These are phyloP conservation scores for Aurelia aurita DNA, from an alignment of 30 jellyfish, hydroid and myxozoan species.

Conservation along the genomic window DNA sequence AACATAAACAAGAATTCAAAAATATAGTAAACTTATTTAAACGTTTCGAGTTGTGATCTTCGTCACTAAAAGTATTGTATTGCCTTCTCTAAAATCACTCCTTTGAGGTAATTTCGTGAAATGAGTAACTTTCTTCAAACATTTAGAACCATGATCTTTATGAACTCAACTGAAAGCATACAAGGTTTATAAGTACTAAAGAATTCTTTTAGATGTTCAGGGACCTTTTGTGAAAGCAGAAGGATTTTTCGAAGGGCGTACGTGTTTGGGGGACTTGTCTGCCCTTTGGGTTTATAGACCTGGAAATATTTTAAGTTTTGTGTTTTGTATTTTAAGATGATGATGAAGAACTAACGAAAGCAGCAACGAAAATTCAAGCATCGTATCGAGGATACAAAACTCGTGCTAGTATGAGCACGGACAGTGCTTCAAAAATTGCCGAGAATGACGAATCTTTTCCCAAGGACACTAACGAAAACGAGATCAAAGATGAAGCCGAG, in stretches of 20 bases:
- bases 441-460: neutral
- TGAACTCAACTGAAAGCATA: too few relatives aligned
- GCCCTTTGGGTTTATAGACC: too few relatives aligned
- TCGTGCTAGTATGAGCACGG: constrained; percentile 41
- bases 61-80: too few relatives aligned
- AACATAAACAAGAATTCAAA: too few relatives aligned
- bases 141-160: too few relatives aligned
- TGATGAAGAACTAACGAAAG: constrained; percentile 37
- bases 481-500: constrained; percentile 25
- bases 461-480: constrained; percentile 2
- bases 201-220: neutral
- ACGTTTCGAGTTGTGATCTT: too few relatives aligned
- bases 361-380: constrained; percentile 86
- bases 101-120: too few relatives aligned
- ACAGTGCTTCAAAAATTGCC: constrained; percentile 1
- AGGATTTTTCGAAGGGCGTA: neutral
- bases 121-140: too few relatives aligned
- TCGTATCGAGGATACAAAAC: constrained; percentile 75
- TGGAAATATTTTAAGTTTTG: too few relatives aligned
- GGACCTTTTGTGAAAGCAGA: neutral
- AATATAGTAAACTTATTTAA: too few relatives aligned
- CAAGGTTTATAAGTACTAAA: neutral
- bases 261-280: too few relatives aligned
- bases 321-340: neutral
- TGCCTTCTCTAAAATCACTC: too few relatives aligned